phyloP scores from a whole-genome alignment of 2,113 vertebrate species.

The Lathamus discolor region DNA sequence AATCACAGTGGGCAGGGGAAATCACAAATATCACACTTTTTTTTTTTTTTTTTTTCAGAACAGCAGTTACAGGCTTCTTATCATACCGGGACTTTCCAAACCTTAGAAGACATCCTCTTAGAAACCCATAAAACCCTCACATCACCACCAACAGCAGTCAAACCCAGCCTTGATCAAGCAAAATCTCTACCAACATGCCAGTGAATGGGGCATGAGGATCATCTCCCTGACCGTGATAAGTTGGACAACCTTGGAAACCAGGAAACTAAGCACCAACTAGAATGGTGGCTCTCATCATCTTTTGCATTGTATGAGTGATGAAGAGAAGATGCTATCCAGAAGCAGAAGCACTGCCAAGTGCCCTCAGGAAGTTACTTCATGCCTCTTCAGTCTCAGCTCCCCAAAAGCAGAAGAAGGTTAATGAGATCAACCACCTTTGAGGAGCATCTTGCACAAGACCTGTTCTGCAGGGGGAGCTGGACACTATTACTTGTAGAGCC shows the following conservation, averaged over 20 bases:
- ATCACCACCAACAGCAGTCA: not conserved
- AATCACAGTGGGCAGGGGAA: not conserved
- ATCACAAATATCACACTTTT: not conserved
- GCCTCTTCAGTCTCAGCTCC: not conserved
- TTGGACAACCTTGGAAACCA: not conserved
- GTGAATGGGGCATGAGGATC: not conserved
- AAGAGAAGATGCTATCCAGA: not conserved
- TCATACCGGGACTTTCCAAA: not conserved
- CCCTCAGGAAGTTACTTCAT: not conserved
- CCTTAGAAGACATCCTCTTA: not conserved
- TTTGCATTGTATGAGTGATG: not conserved
- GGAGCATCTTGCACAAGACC: not conserved
- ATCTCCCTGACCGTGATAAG: not conserved
- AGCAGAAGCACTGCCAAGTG: not conserved
- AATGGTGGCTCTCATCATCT: accelerated
- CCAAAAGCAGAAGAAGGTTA: not conserved
- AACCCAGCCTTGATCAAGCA: not conserved
- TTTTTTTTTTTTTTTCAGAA: not conserved
- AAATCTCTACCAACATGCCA: not conserved
- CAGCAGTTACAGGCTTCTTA: not conserved
- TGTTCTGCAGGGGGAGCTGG: not conserved
- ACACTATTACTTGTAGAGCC: not conserved
- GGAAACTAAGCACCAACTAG: not conserved
- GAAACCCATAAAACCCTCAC: not conserved
- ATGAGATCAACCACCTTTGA: not conserved